A percentile compares a stretch with the other conserved stretches of the same genome.
These are phyloP conservation scores for Mormyrus hasselquistii DNA, from an alignment of 2,797 vertebrate genomes.

Conservation along the genomic window DNA sequence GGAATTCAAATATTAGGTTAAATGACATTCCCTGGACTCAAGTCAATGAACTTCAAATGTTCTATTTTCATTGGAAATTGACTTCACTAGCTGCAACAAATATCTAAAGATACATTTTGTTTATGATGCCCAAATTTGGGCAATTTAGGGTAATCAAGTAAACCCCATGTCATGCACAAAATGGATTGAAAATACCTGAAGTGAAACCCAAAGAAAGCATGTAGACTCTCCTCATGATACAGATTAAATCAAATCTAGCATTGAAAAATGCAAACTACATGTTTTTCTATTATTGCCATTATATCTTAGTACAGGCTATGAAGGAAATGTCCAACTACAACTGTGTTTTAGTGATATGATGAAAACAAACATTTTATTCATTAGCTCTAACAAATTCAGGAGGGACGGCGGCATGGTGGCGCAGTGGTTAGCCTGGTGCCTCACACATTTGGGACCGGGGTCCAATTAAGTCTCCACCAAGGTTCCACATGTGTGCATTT, in stretches of 20 bases:
- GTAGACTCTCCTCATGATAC: background rate
- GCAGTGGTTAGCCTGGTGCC: background rate
- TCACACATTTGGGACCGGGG: background rate
- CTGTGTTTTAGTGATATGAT: background rate
- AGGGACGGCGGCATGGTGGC: background rate
- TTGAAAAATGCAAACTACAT: background rate
- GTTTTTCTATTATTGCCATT: background rate
- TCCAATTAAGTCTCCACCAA: background rate
- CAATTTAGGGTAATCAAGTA: background rate
- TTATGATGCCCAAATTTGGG: background rate
- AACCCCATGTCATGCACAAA: background rate
- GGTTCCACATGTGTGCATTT: background rate
- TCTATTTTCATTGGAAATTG: background rate
- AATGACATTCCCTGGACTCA: background rate
- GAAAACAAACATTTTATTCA: background rate
- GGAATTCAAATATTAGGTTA: background rate
- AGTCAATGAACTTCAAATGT: background rate
- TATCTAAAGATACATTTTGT: background rate
- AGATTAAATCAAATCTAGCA: background rate
- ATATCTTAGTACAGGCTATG: background rate
- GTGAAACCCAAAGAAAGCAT: background rate
- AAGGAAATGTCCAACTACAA: background rate
- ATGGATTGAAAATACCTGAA: background rate
- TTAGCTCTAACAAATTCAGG: background rate
- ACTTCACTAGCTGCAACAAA: background rate